A percentile compares a stretch with the other conserved stretches of the same genome.
Evolutionary conservation across 2,888 invertebrate genomes (phyloP).

Genomic region (Drosophila anomalata): DNA sequence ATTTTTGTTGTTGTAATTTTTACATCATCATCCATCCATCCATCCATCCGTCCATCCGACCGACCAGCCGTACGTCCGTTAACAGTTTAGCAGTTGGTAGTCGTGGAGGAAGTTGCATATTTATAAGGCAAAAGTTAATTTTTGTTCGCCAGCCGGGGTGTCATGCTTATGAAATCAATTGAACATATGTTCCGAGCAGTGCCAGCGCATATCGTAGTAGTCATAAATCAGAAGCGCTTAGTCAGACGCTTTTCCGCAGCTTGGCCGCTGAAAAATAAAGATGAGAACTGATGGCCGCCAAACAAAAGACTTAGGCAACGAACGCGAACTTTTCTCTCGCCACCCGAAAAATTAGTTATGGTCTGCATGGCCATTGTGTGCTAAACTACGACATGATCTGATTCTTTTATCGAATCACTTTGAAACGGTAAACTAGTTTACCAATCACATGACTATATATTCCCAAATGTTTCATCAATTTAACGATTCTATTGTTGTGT

Average conservation of each 20-base stretch:
- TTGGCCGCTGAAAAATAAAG: conserved; percentile 19
- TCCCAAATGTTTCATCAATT: conserved; percentile 13
- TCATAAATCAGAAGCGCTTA: conserved; percentile 73
- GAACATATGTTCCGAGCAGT: conserved; percentile 64
- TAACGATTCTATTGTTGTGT: conserved; percentile 5
- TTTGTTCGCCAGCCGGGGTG: conserved; percentile 49
- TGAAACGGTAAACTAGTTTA: conserved; percentile 10
- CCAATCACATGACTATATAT: neutral
- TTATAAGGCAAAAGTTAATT: conserved; percentile 58
- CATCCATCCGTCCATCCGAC: conserved; percentile 17
- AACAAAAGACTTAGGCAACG: conserved; percentile 72
- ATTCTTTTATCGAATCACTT: conserved; percentile 5
- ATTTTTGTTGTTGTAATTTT: conserved; percentile 43
- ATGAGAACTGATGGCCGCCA: conserved; percentile 53
- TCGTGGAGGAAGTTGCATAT: conserved; percentile 77
- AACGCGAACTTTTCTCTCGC: conserved; percentile 43
- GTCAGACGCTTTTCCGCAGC: conserved; percentile 53
- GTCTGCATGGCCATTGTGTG: conserved; percentile 1
- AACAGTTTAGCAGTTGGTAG: conserved; percentile 40
- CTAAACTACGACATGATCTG: conserved; percentile 1
- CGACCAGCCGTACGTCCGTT: conserved; percentile 14
- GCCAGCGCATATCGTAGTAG: conserved; percentile 30
- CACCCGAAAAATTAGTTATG: neutral
- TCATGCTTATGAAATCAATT: conserved; percentile 76
- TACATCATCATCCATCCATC: conserved; percentile 57